phyloP scores from a whole-genome alignment of 2,113 vertebrate species.

The Zosterops hypoxanthus region DNA sequence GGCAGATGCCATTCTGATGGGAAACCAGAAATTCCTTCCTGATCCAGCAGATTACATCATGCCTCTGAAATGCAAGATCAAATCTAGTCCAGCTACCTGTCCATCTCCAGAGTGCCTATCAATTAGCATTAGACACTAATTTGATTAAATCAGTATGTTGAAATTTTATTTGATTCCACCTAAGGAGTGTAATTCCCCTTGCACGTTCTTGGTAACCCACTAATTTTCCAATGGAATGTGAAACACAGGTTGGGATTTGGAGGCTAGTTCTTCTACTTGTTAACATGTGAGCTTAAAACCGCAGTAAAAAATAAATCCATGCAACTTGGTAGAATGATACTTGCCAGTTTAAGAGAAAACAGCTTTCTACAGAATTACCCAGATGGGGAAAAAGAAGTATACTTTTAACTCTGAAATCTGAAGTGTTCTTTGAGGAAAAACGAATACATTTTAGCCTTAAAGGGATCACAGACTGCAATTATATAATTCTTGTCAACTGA shows the following conservation, averaged over 20 bases:
- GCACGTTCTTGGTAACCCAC: conserved; percentile 37
- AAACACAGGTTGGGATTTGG: conserved; percentile 56
- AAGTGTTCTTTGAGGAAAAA: conserved; percentile 88
- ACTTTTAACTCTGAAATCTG: conserved; percentile 69
- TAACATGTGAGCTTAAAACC: conserved; percentile 56
- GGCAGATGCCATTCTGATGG: conserved; percentile 45
- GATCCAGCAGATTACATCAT: conserved; percentile 16
- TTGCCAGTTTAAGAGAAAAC: conserved; percentile 45
- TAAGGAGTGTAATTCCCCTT: conserved; percentile 34
- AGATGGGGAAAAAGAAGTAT: conserved; percentile 12
- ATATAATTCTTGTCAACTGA: conserved; percentile 92
- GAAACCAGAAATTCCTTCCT: conserved; percentile 56
- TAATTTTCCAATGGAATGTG: conserved; percentile 52
- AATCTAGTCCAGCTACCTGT: conserved; percentile 49
- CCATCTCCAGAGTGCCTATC: conserved; percentile 31
- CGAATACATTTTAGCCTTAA: conserved; percentile 78
- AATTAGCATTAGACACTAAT: conserved; percentile 63
- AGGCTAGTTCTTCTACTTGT: conserved; percentile 37
- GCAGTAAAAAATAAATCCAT: conserved; percentile 42
- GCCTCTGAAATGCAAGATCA: conserved; percentile 33
- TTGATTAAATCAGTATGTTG: conserved; percentile 50
- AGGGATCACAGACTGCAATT: conserved; percentile 93
- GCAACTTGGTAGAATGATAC: not conserved
- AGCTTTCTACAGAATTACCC: conserved; percentile 38
- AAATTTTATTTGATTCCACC: conserved; percentile 63